Evolutionary conservation across 1,140 invertebrate species (phyloP).

Genomic region (Cydia splendana): DNA sequence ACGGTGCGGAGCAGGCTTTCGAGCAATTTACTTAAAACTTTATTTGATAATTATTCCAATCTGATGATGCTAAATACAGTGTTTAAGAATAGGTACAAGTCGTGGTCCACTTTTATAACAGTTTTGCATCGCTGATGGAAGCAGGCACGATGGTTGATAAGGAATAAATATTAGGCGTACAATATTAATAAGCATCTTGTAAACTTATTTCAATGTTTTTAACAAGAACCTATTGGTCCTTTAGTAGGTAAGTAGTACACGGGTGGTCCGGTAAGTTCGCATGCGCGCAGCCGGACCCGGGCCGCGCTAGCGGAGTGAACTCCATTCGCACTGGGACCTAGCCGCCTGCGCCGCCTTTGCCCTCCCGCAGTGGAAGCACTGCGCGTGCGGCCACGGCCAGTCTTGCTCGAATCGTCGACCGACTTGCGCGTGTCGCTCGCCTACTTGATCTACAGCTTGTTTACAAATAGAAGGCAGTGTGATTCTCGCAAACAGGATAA

Average conservation of each 20-base stretch:
- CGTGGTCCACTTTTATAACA: not conserved
- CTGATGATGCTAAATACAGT: not conserved
- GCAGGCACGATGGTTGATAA: not conserved
- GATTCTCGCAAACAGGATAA: conserved; percentile 59
- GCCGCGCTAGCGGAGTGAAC: conserved; percentile 19
- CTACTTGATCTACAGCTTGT: conserved; percentile 51
- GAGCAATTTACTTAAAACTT: conserved; percentile 3
- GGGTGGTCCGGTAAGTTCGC: conserved; percentile 5
- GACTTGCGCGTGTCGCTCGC: conserved; percentile 49
- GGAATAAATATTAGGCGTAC: too few relatives aligned
- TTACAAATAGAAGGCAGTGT: conserved; percentile 68
- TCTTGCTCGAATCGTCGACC: conserved; percentile 50
- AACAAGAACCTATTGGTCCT: not conserved
- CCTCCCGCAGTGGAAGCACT: conserved; percentile 40
- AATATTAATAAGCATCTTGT: too few relatives aligned
- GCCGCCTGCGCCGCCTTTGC: conserved; percentile 34
- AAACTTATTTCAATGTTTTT: not conserved
- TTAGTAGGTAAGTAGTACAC: not conserved
- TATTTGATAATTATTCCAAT: conserved; percentile 8
- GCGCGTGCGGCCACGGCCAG: conserved; percentile 40
- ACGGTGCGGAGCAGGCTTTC: conserved; percentile 44
- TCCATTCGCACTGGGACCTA: conserved; percentile 19
- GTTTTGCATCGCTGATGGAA: not conserved
- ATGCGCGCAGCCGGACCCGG: conserved; percentile 6
- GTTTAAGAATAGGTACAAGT: not conserved